These are phyloP conservation scores for Python bivittatus DNA, from an alignment of 2,113 vertebrate genomes.

Conservation along the genomic window DNA sequence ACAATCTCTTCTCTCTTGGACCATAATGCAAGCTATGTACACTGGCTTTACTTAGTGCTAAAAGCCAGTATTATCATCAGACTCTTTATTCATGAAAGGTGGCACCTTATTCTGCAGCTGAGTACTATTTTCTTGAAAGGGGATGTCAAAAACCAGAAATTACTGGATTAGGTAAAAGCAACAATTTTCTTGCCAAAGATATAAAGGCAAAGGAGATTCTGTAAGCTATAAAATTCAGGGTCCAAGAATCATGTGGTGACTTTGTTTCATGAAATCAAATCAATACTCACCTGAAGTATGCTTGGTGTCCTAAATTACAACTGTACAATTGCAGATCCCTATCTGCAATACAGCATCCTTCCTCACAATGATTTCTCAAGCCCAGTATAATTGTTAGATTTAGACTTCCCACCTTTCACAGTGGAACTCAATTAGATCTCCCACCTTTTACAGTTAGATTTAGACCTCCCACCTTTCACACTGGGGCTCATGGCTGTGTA, in stretches of 20 bases:
- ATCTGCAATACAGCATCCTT: neutral
- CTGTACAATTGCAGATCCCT: neutral
- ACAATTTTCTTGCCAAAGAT: neutral
- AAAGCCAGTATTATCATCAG: neutral
- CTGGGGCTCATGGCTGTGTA: too few relatives aligned
- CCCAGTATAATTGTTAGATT: neutral
- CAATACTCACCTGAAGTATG: neutral
- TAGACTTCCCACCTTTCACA: neutral
- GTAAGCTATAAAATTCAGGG: neutral
- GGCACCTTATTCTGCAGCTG: neutral
- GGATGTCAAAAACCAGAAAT: neutral
- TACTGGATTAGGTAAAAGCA: conserved; percentile 1
- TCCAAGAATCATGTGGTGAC: neutral
- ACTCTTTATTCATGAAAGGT: neutral
- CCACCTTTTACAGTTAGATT: neutral
- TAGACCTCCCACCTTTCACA: neutral
- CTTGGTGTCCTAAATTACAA: neutral
- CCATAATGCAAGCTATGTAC: conserved; percentile 33
- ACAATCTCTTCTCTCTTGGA: neutral
- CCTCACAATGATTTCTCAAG: neutral
- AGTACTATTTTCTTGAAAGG: neutral
- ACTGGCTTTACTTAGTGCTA: conserved; percentile 29
- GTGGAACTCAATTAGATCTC: neutral
- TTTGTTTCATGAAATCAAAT: neutral
- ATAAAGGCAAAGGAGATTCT: neutral